A percentile compares a stretch with the other conserved stretches of the same genome.
Conservation (phyloP, 2,113 vertebrate genomes). For the Noturus placidus region DNA sequence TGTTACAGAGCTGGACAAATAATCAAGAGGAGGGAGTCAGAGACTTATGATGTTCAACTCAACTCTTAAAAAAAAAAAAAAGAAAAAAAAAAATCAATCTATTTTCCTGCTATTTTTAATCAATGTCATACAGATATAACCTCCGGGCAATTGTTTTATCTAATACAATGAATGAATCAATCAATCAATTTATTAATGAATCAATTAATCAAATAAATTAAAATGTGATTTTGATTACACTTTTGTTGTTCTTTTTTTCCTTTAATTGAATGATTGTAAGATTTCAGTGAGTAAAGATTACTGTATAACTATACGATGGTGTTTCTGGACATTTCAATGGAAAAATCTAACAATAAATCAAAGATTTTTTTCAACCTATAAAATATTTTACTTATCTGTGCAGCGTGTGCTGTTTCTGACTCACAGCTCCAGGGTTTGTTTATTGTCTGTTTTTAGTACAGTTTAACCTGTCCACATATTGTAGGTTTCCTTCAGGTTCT, state of each 20-base stretch:
- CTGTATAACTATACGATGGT: neutral
- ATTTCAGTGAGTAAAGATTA: neutral
- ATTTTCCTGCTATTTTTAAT: neutral
- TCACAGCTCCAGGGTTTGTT: neutral
- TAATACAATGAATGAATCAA: neutral
- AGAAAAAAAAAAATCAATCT: neutral
- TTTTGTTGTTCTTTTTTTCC: neutral
- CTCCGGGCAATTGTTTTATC: neutral
- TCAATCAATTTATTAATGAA: neutral
- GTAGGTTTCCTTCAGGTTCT: neutral
- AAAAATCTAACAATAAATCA: neutral
- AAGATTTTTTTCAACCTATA: neutral
- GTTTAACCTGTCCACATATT: neutral
- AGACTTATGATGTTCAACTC: neutral
- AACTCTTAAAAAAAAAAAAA: no score
- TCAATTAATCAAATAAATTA: neutral
- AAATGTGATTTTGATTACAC: neutral
- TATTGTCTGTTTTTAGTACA: neutral
- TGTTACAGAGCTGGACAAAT: neutral
- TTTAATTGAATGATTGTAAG: neutral
- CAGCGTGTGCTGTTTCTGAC: neutral
- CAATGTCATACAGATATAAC: neutral
- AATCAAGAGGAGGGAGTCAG: neutral
- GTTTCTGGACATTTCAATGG: constrained; percentile 12
- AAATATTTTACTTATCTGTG: neutral